These are phyloP conservation scores for Caradrina kadenii DNA, from an alignment of 2,888 invertebrate species.

Conservation along the genomic window DNA sequence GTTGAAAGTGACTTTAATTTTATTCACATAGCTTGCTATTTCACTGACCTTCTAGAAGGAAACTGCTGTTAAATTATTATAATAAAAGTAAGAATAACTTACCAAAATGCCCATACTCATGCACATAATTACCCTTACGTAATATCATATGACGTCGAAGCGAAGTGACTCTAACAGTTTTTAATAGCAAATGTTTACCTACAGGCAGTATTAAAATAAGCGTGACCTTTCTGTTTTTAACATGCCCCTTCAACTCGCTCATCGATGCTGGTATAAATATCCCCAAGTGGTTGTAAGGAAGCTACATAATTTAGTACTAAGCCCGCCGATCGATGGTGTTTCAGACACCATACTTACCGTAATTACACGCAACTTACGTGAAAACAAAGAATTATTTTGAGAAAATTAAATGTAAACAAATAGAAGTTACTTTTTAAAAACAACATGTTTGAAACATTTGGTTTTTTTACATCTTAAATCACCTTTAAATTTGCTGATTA, in stretches of 20 bases:
- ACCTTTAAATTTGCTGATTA: conserved; percentile 50
- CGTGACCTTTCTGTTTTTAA: conserved; percentile 76
- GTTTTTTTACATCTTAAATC: conserved; percentile 9
- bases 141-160: conserved; percentile 24
- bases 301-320: conserved; percentile 82
- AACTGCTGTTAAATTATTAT: conserved; percentile 23
- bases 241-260: conserved; percentile 70
- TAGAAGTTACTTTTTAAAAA: no score
- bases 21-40: conserved; percentile 25
- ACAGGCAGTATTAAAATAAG: conserved; percentile 66
- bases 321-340: conserved; percentile 79
- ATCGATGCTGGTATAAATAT: conserved; percentile 79
- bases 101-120: conserved; percentile 31
- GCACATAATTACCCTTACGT: conserved; percentile 34
- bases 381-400: background rate
- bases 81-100: conserved; percentile 31
- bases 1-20: conserved; percentile 23
- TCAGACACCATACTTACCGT: conserved; percentile 60
- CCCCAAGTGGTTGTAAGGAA: conserved; percentile 72
- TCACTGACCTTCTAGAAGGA: conserved; percentile 39
- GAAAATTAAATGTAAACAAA: conserved; percentile 9
- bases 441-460: no score
- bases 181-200: conserved; percentile 41
- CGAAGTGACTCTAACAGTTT: conserved; percentile 33
- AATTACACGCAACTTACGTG: conserved; percentile 18